These are phyloP conservation scores for Andricus curvator DNA, from an alignment of 2,888 invertebrate species.

Conservation along the genomic window DNA sequence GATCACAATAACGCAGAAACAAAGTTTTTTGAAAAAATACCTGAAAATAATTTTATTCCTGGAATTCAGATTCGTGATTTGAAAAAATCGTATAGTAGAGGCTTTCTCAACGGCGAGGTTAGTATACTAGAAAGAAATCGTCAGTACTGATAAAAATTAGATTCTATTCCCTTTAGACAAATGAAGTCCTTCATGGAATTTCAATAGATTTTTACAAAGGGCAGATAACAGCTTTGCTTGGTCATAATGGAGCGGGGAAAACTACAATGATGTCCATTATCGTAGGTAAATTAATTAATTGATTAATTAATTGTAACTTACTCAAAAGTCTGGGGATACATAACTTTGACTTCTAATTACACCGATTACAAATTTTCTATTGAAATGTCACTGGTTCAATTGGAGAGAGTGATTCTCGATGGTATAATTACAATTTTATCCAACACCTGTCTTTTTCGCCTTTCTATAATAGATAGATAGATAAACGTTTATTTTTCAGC, in stretches of 20 bases:
- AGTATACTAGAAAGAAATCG: constrained; percentile 33
- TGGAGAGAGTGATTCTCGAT: too few species aligned
- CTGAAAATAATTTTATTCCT: constrained; percentile 64
- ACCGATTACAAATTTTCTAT: too few species aligned
- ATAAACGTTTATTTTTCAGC: too few species aligned
- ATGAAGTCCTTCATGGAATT: constrained; percentile 71
- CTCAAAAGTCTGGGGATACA: too few species aligned
- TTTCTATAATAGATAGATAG: too few species aligned
- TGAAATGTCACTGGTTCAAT: too few species aligned
- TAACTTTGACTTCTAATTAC: too few species aligned
- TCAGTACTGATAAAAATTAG: neutral
- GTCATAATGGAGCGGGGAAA: constrained; percentile 95
- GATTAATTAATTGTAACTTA: too few species aligned
- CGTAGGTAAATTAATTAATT: constrained; percentile 84
- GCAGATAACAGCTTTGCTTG: constrained; percentile 92
- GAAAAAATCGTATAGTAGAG: constrained; percentile 72
- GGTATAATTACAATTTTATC: too few species aligned
- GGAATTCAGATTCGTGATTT: constrained; percentile 80
- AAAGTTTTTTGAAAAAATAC: constrained; percentile 72
- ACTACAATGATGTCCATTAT: constrained; percentile 96
- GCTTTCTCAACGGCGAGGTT: constrained; percentile 65
- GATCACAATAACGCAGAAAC: constrained; percentile 63
- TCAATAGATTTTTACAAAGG: constrained; percentile 85
- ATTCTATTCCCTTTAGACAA: neutral
- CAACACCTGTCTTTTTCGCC: too few species aligned